Conservation (phyloP, 2,888 invertebrate species). For the Netelia virgata region DNA sequence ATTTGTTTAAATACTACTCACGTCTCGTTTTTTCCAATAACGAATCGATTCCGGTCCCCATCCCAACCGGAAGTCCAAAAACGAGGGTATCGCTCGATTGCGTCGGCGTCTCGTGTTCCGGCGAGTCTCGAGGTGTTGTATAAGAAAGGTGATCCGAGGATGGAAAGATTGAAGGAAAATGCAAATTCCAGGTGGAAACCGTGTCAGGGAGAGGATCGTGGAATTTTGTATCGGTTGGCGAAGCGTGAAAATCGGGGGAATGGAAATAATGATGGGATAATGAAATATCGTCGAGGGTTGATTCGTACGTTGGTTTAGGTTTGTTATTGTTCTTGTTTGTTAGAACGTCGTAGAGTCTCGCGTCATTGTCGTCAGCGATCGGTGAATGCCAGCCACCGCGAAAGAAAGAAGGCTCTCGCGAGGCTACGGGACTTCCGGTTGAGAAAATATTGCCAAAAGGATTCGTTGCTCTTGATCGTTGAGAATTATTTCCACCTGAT, state of each 20-base stretch:
- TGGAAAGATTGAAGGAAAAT: background rate
- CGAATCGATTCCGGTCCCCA: conserved; percentile 18
- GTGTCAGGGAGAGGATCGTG: background rate
- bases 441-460: conserved; percentile 48
- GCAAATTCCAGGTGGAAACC: conserved; percentile 17
- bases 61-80: background rate
- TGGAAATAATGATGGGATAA: background rate
- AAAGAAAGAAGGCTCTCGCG: conserved; percentile 39
- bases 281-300: background rate
- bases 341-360: conserved; percentile 61
- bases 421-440: background rate
- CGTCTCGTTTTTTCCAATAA: conserved; percentile 45
- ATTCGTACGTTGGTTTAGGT: background rate
- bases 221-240: background rate
- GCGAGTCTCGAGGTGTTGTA: conserved; percentile 3
- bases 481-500: background rate
- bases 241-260: background rate
- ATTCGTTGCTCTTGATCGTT: background rate
- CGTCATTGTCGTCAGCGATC: conserved; percentile 58
- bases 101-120: background rate
- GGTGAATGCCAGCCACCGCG: conserved; percentile 64
- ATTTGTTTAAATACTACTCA: conserved; percentile 13
- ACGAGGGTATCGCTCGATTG: background rate
- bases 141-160: background rate
- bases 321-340: conserved; percentile 35